Evolutionary conservation across 2,888 invertebrate species (phyloP).

Genomic region (Synanthedon vespiformis): DNA sequence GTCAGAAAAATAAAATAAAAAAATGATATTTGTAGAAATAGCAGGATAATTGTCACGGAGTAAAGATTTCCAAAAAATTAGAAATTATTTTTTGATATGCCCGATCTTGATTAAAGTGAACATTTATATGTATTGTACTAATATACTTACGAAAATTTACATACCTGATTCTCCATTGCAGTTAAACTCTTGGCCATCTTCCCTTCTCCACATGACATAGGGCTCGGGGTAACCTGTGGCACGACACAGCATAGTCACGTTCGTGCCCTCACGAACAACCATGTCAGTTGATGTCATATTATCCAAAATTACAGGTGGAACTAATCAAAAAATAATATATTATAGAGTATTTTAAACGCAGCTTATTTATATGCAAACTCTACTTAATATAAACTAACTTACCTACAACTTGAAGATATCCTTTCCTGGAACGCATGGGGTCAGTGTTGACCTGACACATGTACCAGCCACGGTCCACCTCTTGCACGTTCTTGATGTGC

Average conservation of each 20-base stretch:
- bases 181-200: slow-evolving; percentile 89
- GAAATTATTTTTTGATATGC: no score
- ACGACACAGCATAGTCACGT: slow-evolving; percentile 88
- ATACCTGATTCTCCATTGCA: slow-evolving; percentile 89
- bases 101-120: not conserved
- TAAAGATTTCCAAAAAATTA: no score
- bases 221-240: slow-evolving; percentile 91
- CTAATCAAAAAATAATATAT: slow-evolving; percentile 55
- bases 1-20: no score
- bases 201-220: slow-evolving; percentile 92
- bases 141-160: slow-evolving; percentile 5
- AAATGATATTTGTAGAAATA: no score
- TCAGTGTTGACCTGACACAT: slow-evolving; percentile 95
- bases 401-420: slow-evolving; percentile 93
- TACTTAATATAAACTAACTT: slow-evolving; percentile 37
- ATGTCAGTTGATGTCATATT: slow-evolving; percentile 92
- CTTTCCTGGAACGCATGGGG: slow-evolving; percentile 92
- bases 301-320: slow-evolving; percentile 91
- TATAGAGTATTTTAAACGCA: not conserved
- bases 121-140: not conserved
- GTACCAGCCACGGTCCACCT: slow-evolving; percentile 89
- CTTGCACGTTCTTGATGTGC: slow-evolving; percentile 89
- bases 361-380: not conserved
- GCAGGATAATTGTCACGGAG: no score
- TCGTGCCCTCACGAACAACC: slow-evolving; percentile 90